Percentiles rank a stretch among this genome's conserved stretches.
Evolutionary conservation across 2,888 invertebrate species (phyloP).

Genomic region (Netelia inedita): DNA sequence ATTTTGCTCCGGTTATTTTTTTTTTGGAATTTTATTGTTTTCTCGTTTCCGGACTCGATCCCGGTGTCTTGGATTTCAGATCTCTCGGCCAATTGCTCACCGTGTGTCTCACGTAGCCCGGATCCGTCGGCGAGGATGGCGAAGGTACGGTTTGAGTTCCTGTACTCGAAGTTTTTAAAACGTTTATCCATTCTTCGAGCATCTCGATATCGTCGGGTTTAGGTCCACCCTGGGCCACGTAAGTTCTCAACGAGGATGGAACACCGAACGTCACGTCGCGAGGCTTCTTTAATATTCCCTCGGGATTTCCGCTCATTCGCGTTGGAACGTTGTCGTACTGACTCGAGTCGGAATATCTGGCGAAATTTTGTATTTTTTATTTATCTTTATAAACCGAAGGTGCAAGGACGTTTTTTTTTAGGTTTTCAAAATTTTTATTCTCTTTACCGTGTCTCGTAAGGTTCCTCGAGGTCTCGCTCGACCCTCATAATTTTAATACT

Average conservation of each 20-base stretch:
- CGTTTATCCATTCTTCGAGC: slow-evolving; percentile 82
- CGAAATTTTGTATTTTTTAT: slow-evolving; percentile 31
- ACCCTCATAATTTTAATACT: slow-evolving; percentile 83
- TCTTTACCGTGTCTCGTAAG: slow-evolving; percentile 71
- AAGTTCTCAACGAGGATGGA: slow-evolving; percentile 77
- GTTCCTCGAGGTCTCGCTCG: slow-evolving; percentile 81
- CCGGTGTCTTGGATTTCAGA: slow-evolving; percentile 87
- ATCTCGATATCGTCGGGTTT: slow-evolving; percentile 81
- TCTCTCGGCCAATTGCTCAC: slow-evolving; percentile 88
- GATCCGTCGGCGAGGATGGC: slow-evolving; percentile 89
- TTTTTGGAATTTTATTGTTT: slow-evolving; percentile 36
- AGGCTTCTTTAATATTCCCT: slow-evolving; percentile 79
- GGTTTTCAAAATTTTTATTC: neutral
- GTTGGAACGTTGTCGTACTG: slow-evolving; percentile 84
- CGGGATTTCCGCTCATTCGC: slow-evolving; percentile 78
- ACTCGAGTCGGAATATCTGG: slow-evolving; percentile 82
- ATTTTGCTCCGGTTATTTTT: slow-evolving; percentile 26
- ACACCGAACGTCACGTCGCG: slow-evolving; percentile 81
- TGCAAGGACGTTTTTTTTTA: neutral
- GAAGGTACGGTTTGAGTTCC: slow-evolving; percentile 77
- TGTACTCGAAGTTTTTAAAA: slow-evolving; percentile 78
- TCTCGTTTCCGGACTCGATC: slow-evolving; percentile 86
- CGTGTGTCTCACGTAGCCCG: slow-evolving; percentile 91
- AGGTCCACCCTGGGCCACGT: slow-evolving; percentile 66
- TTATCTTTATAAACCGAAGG: neutral